phyloP scores from a whole-genome alignment of 53 echinoderm and acorn worm genomes.

The Echinarachnius parma region DNA sequence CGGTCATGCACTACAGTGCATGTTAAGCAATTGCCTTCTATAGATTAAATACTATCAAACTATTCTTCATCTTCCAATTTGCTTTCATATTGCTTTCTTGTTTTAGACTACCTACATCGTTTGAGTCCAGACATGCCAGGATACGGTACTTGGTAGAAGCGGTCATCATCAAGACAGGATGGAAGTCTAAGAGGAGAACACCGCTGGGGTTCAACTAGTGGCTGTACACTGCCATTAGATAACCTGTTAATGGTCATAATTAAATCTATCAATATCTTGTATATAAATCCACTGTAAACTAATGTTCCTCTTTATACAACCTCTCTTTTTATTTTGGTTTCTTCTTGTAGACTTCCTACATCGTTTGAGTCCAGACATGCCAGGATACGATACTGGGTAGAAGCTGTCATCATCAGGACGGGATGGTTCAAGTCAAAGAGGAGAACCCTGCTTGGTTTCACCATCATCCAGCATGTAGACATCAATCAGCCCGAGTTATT shows the following conservation, averaged over 20 bases:
- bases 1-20: too few species aligned
- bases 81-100: too few species aligned
- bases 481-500: constrained; percentile 27
- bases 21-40: too few species aligned
- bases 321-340: too few species aligned
- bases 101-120: constrained; percentile 33
- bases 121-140: constrained; percentile 36
- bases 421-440: constrained; percentile 35
- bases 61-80: too few species aligned
- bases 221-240: background rate
- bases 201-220: background rate
- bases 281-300: too few species aligned
- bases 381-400: constrained; percentile 34
- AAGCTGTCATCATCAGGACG: constrained; percentile 25
- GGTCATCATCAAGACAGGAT: constrained; percentile 16
- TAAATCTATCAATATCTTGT: too few species aligned
- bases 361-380: constrained; percentile 40
- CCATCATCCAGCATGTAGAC: constrained; percentile 29
- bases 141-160: constrained; percentile 37
- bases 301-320: too few species aligned
- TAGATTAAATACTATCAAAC: too few species aligned
- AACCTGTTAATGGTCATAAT: too few species aligned
- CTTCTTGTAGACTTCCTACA: constrained; percentile 12
- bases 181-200: constrained; percentile 37
- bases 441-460: constrained; percentile 27